Percentiles rank a stretch among this genome's conserved stretches.
Evolutionary conservation across 2,113 vertebrate species (phyloP).

Genomic region (Actinemys pallida): DNA sequence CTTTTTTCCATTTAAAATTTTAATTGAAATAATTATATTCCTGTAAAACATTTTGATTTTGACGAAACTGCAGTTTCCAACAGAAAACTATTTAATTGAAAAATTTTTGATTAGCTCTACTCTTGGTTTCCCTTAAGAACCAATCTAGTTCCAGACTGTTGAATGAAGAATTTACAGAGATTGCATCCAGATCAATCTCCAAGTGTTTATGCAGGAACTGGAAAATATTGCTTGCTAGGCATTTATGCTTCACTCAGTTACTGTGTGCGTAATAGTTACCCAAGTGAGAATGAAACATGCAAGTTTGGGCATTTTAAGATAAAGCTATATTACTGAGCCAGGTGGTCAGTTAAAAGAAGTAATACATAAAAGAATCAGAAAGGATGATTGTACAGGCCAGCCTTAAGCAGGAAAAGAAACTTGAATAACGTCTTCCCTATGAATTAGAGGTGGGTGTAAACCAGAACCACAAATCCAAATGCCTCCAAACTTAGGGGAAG

Average conservation of each 20-base stretch:
- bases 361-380: neutral
- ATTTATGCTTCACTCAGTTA: neutral
- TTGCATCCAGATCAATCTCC: slow-evolving; percentile 24
- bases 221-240: neutral
- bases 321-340: neutral
- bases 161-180: slow-evolving; percentile 24
- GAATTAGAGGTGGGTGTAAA: rapidly evolving
- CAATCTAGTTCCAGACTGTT: slow-evolving; percentile 44
- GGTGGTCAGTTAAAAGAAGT: neutral
- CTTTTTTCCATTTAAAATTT: neutral
- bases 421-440: neutral
- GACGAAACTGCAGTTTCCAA: neutral
- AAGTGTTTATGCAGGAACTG: slow-evolving; percentile 26
- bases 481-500: neutral
- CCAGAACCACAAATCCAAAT: neutral
- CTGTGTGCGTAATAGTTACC: neutral
- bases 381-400: neutral
- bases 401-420: neutral
- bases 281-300: neutral
- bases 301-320: neutral
- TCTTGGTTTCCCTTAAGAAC: slow-evolving; percentile 63
- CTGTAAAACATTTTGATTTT: neutral
- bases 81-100: neutral
- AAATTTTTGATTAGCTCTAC: neutral
- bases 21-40: neutral